Evolutionary conservation across 2,888 invertebrate genomes (phyloP), one percentile per base, ranked within the genome.

Genomic region (Drosophila nr. medialis): DNA sequence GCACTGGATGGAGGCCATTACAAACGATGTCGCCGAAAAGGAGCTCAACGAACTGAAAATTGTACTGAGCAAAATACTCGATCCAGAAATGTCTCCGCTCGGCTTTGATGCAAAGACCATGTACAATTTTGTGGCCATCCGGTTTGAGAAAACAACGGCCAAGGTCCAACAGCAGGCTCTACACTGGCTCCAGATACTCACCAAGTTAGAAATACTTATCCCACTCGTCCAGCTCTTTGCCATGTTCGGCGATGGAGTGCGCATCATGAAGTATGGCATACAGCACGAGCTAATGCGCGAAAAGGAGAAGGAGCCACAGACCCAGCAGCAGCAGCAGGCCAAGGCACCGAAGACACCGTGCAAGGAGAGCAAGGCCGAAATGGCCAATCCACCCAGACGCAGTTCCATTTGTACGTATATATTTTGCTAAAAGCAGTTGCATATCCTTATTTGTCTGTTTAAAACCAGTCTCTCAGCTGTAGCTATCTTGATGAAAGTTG

Each of bases 1-100:
- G 0, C 97, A 98, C 87, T 99, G 99, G 99, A 96, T 99, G 96
- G 99, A 99, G 93, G 98, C 99, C 0, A 98, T 99, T 80, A 97
- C 97, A 59, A 96, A 96, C 72, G 98, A 98, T 91, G 97, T 98
- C 0, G 97, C 97, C 0, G 97, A 98, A 92, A 96, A 97, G 92
- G 98, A 98, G 90, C 93, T 98, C 50, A 94, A 95, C 56, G 98
- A 98, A 91, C 93, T 98, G 21, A 96, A 97, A 93, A 96, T 97
- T 75, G 95, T 97, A 38, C 94, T 93, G 84, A 98, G 97, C 91
- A 99, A 99, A 95, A 98, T 99, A 71, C 94, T 99, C 90, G 99
- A 99, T 94, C 97, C 98, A 0, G 99, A 99, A 90, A 97, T 99
- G 95, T 97, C 97, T 74, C 98, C 99, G 58, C 94, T 99, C 45